Evolutionary conservation across 2,797 vertebrate genomes (phyloP).

Genomic region (Hafferia zeledoni): DNA sequence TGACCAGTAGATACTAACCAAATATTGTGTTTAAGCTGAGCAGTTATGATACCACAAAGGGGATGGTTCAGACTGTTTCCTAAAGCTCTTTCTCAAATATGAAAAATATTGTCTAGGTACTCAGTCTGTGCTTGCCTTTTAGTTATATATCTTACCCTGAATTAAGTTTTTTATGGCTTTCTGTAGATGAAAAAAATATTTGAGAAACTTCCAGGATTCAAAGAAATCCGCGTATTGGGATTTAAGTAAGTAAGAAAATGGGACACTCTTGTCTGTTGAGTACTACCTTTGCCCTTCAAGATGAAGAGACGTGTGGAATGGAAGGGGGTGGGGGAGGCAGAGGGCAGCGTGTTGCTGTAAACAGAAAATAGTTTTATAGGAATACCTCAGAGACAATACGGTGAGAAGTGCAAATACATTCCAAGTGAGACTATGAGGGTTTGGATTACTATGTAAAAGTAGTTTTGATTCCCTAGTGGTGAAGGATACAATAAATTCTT

Average conservation of each 20-base stretch:
- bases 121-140: neutral
- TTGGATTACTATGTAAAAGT: neutral
- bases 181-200: conserved; percentile 88
- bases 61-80: neutral
- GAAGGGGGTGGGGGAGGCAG: no score
- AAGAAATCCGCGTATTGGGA: conserved; percentile 83
- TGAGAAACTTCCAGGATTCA: conserved; percentile 88
- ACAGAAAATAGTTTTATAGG: neutral
- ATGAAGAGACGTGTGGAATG: neutral
- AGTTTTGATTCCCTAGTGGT: neutral
- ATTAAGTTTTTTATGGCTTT: conserved; percentile 7
- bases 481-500: neutral
- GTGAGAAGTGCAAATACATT: neutral
- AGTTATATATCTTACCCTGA: neutral
- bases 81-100: neutral
- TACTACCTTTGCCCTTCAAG: neutral
- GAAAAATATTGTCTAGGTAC: neutral
- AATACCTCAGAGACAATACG: neutral
- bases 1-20: neutral
- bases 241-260: conserved; percentile 85
- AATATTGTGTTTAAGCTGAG: neutral
- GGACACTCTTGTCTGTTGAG: neutral
- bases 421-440: neutral
- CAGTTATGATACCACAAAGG: neutral
- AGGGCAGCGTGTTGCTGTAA: neutral